These are phyloP conservation scores for Ochropleura leucogaster DNA, from an alignment of 2,888 invertebrate genomes.

Conservation along the genomic window DNA sequence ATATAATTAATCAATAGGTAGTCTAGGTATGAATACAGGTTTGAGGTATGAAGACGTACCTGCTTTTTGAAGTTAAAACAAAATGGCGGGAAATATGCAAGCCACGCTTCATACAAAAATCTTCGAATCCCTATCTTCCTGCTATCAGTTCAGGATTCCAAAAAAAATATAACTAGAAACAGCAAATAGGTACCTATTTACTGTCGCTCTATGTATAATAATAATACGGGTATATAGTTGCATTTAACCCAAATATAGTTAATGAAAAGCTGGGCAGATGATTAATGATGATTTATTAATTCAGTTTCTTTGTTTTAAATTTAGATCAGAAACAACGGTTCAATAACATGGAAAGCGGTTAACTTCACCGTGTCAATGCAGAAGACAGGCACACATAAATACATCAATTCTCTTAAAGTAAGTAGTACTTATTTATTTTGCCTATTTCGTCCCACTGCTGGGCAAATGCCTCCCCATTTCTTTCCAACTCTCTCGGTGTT, in stretches of 20 bases:
- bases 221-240: not conserved
- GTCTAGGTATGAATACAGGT: too few relatives aligned
- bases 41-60: too few relatives aligned
- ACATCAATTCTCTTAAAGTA: constrained; percentile 19
- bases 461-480: too few relatives aligned
- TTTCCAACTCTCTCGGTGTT: too few relatives aligned
- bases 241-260: not conserved
- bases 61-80: too few relatives aligned
- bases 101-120: too few relatives aligned
- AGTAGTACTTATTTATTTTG: not conserved
- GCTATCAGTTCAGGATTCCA: not conserved
- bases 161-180: not conserved
- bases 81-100: too few relatives aligned
- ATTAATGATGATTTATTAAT: not conserved
- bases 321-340: constrained; percentile 21
- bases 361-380: not conserved
- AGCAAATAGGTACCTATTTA: not conserved
- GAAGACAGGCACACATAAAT: not conserved
- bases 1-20: too few relatives aligned
- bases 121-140: not conserved
- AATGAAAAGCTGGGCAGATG: not conserved
- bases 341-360: not conserved
- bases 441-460: too few relatives aligned
- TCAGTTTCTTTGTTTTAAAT: constrained; percentile 2
- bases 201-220: not conserved